phyloP scores from a whole-genome alignment of 2,797 vertebrate genomes.

The Ibycter americanus region DNA sequence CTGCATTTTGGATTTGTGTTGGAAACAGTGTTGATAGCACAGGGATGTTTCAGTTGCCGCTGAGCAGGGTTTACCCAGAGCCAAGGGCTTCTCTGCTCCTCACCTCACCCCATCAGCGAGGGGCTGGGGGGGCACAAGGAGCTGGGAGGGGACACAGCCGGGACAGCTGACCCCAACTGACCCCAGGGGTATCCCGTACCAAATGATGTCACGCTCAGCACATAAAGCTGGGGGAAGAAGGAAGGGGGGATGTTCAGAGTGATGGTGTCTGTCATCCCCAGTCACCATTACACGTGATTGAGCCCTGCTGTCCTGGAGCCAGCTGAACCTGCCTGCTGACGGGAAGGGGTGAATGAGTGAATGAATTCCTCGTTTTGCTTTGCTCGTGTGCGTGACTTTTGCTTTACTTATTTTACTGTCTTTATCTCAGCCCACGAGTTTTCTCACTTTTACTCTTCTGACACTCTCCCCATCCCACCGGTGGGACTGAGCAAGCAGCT shows the following conservation, averaged over 20 bases:
- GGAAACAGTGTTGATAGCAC: not conserved
- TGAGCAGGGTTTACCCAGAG: not conserved
- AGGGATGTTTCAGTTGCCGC: not conserved
- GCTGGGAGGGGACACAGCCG: not conserved
- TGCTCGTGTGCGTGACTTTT: not conserved
- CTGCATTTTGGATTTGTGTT: not conserved
- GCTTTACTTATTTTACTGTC: not conserved
- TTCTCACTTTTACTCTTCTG: not conserved
- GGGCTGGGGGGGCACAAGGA: not conserved
- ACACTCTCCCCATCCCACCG: not conserved
- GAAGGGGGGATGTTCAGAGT: not conserved
- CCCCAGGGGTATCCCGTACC: not conserved
- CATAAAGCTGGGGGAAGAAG: not conserved
- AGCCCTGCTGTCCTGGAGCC: not conserved
- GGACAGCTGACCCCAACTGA: not conserved
- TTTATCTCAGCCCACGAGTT: too few species aligned
- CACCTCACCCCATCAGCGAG: not conserved
- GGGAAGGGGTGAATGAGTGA: not conserved
- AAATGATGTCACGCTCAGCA: not conserved
- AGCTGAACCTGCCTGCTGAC: not conserved
- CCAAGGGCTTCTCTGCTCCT: not conserved
- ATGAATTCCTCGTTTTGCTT: not conserved
- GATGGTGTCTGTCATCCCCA: not conserved
- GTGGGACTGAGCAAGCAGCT: not conserved
- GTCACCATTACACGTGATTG: not conserved